Conservation (phyloP, 1,140 invertebrate genomes). For the Achroia grisella region DNA sequence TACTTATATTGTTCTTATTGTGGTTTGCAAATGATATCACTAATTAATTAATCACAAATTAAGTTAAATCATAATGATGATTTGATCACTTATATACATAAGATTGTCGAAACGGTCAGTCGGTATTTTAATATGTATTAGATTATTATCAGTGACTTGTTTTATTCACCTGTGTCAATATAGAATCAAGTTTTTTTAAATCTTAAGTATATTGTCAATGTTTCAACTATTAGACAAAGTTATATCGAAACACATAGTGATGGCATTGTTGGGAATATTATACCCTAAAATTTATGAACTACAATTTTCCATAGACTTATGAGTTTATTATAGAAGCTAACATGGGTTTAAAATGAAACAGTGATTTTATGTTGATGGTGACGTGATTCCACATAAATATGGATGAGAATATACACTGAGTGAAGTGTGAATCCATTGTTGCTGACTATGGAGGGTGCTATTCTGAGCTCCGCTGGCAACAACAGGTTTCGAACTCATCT, state of each 20-base stretch:
- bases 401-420: conserved; percentile 51
- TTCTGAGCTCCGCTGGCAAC: conserved; percentile 57
- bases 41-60: too few species aligned
- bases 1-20: too few species aligned
- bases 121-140: too few species aligned
- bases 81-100: too few species aligned
- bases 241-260: not conserved
- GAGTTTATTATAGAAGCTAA: not conserved
- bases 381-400: conserved; percentile 26
- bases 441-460: conserved; percentile 65
- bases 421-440: conserved; percentile 21
- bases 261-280: too few species aligned
- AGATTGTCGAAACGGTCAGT: too few species aligned
- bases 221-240: not conserved
- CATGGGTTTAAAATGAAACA: conserved; percentile 12
- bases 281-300: too few species aligned
- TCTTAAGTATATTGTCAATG: too few species aligned
- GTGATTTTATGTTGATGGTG: conserved; percentile 18
- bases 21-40: too few species aligned
- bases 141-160: not conserved
- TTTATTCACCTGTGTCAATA: conserved; percentile 10
- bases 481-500: conserved; percentile 59
- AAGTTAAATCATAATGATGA: too few species aligned
- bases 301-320: too few species aligned
- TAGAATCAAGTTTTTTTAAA: too few species aligned